phyloP scores from a whole-genome alignment of 1,140 invertebrate species.

The Catajapyx aquilonaris region DNA sequence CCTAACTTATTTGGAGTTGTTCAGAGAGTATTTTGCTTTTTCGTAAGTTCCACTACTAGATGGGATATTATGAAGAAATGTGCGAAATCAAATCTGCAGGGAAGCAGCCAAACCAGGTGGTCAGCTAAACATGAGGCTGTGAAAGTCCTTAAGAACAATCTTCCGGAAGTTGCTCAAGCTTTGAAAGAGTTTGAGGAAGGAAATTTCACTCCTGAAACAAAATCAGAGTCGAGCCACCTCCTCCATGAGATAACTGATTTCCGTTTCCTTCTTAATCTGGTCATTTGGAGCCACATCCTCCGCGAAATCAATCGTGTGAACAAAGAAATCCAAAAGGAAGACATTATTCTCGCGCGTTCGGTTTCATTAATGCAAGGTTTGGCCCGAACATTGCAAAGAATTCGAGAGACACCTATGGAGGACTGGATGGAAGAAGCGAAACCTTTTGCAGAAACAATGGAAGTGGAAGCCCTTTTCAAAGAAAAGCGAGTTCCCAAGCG shows the following conservation, averaged over 20 bases:
- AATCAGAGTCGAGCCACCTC: neutral
- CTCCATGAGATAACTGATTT: neutral
- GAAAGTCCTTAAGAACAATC: neutral
- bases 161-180: constrained; percentile 1
- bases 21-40: constrained; percentile 5
- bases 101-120: constrained; percentile 5
- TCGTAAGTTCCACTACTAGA: constrained; percentile 3
- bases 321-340: constrained; percentile 1
- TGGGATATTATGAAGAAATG: constrained; percentile 4
- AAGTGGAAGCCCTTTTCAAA: neutral
- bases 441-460: neutral
- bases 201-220: neutral
- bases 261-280: neutral
- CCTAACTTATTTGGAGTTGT: no score
- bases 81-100: constrained; percentile 1
- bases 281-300: constrained; percentile 5
- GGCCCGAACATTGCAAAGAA: neutral
- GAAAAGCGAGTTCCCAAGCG: neutral
- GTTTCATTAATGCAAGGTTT: neutral
- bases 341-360: neutral
- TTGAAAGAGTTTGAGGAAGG: constrained; percentile 1
- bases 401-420: neutral
- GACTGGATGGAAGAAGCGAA: neutral
- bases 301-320: constrained; percentile 5
- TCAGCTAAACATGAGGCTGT: constrained; percentile 5